Evolutionary conservation across 1,140 invertebrate species (phyloP).

Genomic region (Halictus rubicundus): DNA sequence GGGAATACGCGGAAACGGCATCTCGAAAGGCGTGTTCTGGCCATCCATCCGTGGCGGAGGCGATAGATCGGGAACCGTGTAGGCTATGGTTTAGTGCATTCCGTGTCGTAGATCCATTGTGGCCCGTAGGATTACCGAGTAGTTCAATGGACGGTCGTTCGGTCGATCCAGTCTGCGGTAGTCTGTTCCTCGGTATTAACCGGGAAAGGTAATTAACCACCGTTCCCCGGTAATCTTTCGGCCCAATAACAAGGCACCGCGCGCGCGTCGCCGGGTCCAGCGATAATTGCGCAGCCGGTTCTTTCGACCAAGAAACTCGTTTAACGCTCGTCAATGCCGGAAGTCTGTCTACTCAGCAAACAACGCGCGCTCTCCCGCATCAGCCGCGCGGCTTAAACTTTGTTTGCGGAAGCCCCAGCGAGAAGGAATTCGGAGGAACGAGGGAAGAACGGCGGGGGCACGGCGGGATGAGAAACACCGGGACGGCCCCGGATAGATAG

Average conservation of each 20-base stretch:
- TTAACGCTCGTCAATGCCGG: slow-evolving; percentile 57
- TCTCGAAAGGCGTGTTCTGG: slow-evolving; percentile 52
- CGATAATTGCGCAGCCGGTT: not conserved
- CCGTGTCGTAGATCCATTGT: slow-evolving; percentile 65
- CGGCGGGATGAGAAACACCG: not conserved
- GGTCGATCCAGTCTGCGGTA: slow-evolving; percentile 41
- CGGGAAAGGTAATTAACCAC: slow-evolving; percentile 59
- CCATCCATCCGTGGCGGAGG: slow-evolving; percentile 25
- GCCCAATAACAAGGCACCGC: slow-evolving; percentile 9
- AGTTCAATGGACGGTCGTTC: slow-evolving; percentile 57
- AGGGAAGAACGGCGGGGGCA: too few relatives aligned
- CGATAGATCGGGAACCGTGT: slow-evolving; percentile 56
- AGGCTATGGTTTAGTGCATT: slow-evolving; percentile 61
- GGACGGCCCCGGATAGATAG: too few relatives aligned
- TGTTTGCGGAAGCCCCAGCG: slow-evolving; percentile 21
- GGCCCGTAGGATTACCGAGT: slow-evolving; percentile 59
- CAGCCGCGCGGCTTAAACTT: slow-evolving; percentile 53
- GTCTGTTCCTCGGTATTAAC: slow-evolving; percentile 50
- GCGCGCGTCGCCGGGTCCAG: too few relatives aligned
- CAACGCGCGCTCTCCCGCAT: slow-evolving; percentile 40
- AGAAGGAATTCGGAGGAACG: slow-evolving; percentile 8
- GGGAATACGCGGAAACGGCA: slow-evolving; percentile 39
- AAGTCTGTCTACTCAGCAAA: slow-evolving; percentile 54
- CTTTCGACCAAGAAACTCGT: slow-evolving; percentile 50
- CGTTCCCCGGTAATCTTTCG: slow-evolving; percentile 56